Conservation (phyloP, 2,797 vertebrate species). For the Gouania willdenowi region DNA sequence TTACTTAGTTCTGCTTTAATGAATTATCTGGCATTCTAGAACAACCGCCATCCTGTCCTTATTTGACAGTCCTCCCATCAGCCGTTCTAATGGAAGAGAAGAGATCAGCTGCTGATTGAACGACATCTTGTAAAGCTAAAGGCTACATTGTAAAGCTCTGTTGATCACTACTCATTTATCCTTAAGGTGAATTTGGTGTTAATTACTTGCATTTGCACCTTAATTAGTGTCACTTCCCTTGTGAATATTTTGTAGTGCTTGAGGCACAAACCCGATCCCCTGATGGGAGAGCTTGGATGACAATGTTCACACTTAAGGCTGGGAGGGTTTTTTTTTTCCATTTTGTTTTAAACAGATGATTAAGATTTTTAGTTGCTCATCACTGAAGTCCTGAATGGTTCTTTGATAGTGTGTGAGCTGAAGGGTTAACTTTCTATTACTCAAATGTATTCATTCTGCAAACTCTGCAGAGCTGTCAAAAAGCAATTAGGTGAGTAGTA, state of each 20-base stretch:
- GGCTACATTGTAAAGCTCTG: slow-evolving; percentile 11
- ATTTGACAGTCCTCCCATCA: too few relatives aligned
- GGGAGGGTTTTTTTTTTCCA: too few relatives aligned
- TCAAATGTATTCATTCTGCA: slow-evolving; percentile 70
- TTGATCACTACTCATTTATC: slow-evolving; percentile 43
- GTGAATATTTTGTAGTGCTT: slow-evolving; percentile 45
- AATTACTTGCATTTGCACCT: slow-evolving; percentile 68
- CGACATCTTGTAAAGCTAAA: slow-evolving; percentile 8
- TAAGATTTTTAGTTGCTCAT: slow-evolving; percentile 8
- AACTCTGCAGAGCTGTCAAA: slow-evolving; percentile 74
- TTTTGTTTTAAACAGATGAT: slow-evolving; percentile 8
- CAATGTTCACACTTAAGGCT: too few relatives aligned
- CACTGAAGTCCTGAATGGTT: slow-evolving; percentile 12
- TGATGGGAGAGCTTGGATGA: too few relatives aligned
- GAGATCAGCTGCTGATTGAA: slow-evolving; percentile 7
- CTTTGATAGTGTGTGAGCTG: slow-evolving; percentile 21
- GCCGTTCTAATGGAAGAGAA: background rate
- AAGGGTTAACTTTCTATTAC: slow-evolving; percentile 61
- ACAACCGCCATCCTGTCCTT: too few relatives aligned
- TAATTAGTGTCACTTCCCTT: slow-evolving; percentile 69
- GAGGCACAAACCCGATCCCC: slow-evolving; percentile 26
- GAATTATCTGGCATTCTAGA: too few relatives aligned
- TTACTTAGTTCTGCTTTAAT: too few relatives aligned
- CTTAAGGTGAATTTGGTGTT: slow-evolving; percentile 52
- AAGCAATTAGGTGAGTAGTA: slow-evolving; percentile 78